Evolutionary conservation across 2,797 vertebrate genomes (phyloP).

Genomic region (Myripristis jacobus): DNA sequence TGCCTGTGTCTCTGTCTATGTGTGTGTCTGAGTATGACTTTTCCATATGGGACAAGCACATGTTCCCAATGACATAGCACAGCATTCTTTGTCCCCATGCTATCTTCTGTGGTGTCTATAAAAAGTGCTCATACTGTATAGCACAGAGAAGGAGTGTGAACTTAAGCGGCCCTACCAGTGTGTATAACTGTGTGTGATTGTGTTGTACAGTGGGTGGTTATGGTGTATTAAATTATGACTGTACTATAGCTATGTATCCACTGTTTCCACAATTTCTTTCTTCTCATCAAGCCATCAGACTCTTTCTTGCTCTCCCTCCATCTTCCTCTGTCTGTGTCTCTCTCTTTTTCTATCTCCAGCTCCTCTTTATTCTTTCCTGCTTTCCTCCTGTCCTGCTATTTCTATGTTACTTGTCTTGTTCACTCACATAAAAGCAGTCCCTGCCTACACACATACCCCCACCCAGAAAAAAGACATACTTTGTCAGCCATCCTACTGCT

Average conservation of each 20-base stretch:
- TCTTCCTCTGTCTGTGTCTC: neutral
- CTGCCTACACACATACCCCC: neutral
- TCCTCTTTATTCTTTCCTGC: neutral
- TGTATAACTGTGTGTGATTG: neutral
- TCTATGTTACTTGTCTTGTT: neutral
- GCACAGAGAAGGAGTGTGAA: neutral
- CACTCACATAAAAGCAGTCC: neutral
- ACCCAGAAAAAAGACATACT: neutral
- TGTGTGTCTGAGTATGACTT: too few relatives aligned
- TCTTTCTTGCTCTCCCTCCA: neutral
- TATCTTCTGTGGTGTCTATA: neutral
- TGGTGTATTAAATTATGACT: conserved; percentile 6
- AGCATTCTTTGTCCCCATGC: neutral
- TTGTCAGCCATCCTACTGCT: conserved; percentile 3
- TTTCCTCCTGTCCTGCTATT: neutral
- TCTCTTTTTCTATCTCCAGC: neutral
- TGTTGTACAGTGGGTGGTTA: neutral
- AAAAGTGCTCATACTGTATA: conserved; percentile 4
- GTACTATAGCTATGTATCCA: conserved; percentile 14
- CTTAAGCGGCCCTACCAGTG: neutral
- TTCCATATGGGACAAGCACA: conserved; percentile 28
- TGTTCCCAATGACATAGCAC: conserved; percentile 3
- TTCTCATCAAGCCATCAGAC: conserved; percentile 1
- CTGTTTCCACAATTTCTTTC: conserved; percentile 25
- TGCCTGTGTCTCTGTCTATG: too few relatives aligned